A percentile compares a stretch with the other conserved stretches of the same genome.
Evolutionary conservation across 1,140 invertebrate genomes (phyloP).

Genomic region (Chironomus striatipennis): DNA sequence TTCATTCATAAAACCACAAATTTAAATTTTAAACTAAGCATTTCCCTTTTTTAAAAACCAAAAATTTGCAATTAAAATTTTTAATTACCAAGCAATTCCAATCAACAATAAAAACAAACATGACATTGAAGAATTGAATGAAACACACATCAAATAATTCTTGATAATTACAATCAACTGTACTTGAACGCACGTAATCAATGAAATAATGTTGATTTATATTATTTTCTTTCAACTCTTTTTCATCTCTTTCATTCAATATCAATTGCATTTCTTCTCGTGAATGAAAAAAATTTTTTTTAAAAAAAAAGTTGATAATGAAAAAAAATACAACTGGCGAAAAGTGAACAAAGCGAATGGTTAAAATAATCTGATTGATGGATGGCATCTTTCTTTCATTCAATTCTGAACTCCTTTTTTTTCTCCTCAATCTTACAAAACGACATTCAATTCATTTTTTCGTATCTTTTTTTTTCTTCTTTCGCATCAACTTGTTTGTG

Average conservation of each 20-base stretch:
- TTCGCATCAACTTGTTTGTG: neutral
- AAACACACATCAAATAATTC: neutral
- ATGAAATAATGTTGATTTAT: neutral
- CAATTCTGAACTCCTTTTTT: conserved; percentile 7
- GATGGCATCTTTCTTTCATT: conserved; percentile 12
- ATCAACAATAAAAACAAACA: neutral
- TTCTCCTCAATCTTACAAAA: neutral
- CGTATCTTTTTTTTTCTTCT: neutral
- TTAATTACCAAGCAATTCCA: neutral
- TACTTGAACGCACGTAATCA: neutral
- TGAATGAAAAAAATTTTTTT: neutral
- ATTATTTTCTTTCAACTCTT: neutral
- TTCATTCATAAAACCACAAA: no score
- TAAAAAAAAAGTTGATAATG: neutral
- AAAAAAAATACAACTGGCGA: conserved; percentile 5
- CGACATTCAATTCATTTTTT: neutral
- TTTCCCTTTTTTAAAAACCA: no score
- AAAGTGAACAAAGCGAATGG: conserved; percentile 5
- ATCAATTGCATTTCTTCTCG: conserved; percentile 1
- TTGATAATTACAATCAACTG: neutral
- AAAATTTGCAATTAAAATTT: neutral
- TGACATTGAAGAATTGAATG: neutral
- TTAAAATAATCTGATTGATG: conserved; percentile 9
- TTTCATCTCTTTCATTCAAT: no score
- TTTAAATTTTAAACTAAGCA: no score